phyloP scores from a whole-genome alignment of 2,797 vertebrate species.

The Sebastes glaucus region DNA sequence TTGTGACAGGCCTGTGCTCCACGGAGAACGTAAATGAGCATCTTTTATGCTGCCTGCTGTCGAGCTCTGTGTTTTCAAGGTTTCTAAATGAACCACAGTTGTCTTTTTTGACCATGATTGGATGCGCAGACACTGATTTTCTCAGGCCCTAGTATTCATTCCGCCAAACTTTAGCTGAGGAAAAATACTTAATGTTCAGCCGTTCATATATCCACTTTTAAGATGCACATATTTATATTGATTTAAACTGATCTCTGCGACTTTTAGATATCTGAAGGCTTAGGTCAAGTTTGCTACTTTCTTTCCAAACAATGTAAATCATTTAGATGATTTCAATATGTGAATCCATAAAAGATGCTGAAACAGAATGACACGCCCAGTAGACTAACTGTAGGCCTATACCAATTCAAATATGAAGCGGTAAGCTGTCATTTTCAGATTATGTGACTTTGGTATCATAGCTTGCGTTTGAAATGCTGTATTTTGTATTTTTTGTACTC shows the following conservation, averaged over 20 bases:
- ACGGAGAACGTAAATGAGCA: not conserved
- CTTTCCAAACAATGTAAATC: not conserved
- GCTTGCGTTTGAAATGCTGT: not conserved
- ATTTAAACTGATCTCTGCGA: not conserved
- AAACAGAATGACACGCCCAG: no score
- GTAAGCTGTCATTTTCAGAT: not conserved
- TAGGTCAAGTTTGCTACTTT: not conserved
- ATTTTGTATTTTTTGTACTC: not conserved
- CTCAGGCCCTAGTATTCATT: not conserved
- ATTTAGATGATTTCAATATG: not conserved
- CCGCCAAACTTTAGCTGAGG: not conserved
- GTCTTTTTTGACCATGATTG: not conserved
- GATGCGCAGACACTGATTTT: not conserved
- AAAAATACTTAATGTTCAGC: not conserved
- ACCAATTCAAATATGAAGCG: not conserved
- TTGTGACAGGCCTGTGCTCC: constrained; percentile 31
- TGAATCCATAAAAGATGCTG: not conserved
- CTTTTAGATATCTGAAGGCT: not conserved
- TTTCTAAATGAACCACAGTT: not conserved
- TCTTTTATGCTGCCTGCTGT: not conserved
- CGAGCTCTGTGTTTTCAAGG: not conserved
- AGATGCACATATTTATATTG: not conserved
- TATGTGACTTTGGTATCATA: not conserved
- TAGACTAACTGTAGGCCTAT: not conserved
- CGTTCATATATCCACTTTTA: not conserved